Evolutionary conservation across 2,797 vertebrate genomes (phyloP).

Genomic region (Chrosomus eos): DNA sequence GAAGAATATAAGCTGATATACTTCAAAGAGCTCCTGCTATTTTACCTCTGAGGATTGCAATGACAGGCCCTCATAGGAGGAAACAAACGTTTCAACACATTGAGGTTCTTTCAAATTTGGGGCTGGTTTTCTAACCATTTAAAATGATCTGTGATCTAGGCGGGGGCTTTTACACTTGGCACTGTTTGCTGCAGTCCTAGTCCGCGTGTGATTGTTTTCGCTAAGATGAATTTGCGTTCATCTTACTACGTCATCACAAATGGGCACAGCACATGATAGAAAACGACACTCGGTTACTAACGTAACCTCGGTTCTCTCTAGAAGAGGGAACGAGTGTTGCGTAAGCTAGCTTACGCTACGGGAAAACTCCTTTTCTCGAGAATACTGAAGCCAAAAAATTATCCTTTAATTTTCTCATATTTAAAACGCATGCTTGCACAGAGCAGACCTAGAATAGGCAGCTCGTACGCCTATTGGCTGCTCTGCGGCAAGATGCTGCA

Average conservation of each 20-base stretch:
- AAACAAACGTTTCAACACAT: conserved; percentile 47
- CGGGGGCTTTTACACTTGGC: neutral
- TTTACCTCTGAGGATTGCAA: conserved; percentile 50
- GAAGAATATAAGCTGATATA: conserved; percentile 55
- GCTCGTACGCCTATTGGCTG: too few relatives aligned
- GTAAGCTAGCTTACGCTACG: too few relatives aligned
- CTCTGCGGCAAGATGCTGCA: too few relatives aligned
- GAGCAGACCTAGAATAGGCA: too few relatives aligned
- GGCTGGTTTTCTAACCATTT: conserved; percentile 1
- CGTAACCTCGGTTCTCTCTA: too few relatives aligned
- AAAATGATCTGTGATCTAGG: neutral
- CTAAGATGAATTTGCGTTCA: neutral
- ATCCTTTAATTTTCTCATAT: too few relatives aligned
- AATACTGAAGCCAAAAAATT: too few relatives aligned
- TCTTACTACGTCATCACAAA: too few relatives aligned
- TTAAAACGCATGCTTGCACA: too few relatives aligned
- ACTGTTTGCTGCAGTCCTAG: neutral
- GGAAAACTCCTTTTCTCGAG: too few relatives aligned
- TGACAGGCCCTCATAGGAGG: conserved; percentile 46
- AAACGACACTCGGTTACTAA: too few relatives aligned
- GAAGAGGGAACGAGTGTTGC: too few relatives aligned
- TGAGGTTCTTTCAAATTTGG: neutral
- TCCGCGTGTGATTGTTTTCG: neutral
- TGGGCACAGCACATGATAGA: neutral
- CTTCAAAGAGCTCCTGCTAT: conserved; percentile 77